These are phyloP conservation scores for Dicrurus megarhynchus DNA, from an alignment of 2,113 vertebrate genomes.

Conservation along the genomic window DNA sequence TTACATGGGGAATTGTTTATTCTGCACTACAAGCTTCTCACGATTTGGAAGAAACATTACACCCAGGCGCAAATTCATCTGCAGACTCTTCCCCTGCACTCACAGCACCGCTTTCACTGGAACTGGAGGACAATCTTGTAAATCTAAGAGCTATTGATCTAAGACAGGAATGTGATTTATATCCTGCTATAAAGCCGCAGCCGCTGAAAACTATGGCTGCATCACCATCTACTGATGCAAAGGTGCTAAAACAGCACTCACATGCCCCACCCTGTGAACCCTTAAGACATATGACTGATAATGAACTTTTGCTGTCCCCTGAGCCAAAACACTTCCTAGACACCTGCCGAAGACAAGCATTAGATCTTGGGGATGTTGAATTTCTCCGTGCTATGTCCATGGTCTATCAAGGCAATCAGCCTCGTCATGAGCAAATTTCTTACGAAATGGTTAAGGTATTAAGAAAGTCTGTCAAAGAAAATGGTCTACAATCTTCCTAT, in stretches of 20 bases:
- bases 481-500: not conserved
- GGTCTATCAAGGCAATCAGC: not conserved
- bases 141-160: not conserved
- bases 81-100: not conserved
- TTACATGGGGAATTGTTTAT: not conserved
- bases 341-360: not conserved
- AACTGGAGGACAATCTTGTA: rapidly evolving
- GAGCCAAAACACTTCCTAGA: not conserved
- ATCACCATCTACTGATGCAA: not conserved
- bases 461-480: not conserved
- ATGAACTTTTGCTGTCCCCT: not conserved
- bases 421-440: not conserved
- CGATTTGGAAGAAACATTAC: rapidly evolving
- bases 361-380: not conserved
- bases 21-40: not conserved
- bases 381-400: not conserved
- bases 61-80: rapidly evolving
- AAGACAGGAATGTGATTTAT: not conserved
- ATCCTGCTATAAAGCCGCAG: not conserved
- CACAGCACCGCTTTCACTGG: not conserved
- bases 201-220: not conserved
- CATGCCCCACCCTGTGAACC: too few species aligned
- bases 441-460: not conserved
- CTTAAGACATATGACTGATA: not conserved
- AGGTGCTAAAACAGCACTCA: not conserved